Base-by-base conservation (phyloP, 1,140 invertebrate species). In the Drosophila baimaii region DNA sequence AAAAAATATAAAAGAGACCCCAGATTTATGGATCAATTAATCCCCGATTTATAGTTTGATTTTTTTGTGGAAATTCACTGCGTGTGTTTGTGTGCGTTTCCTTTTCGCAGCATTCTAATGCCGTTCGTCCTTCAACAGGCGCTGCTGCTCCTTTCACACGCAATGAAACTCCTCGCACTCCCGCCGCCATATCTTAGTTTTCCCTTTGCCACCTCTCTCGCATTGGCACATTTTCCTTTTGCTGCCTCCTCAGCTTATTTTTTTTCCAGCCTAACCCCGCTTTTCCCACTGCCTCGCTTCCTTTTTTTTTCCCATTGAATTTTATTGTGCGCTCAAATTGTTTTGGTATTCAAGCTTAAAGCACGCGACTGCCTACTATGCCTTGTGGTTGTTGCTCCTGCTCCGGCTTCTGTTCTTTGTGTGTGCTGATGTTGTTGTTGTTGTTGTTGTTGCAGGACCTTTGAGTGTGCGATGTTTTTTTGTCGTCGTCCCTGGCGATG, bases 331-430 rank as follows among this genome's bases (percentile, higher is more conserved):
- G 72, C 85, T 89, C 65, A 90, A 89, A 89, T 89, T 89, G 84
- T 89, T 89, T 89, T 89, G 77, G 85, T 89, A 89, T 89, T 89
- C 84, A 83, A 76, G 84, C 84, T 89, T 89, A 81, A 89, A 89
- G 84, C 84, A 90, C 84, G 84, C 84, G 77, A 89, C 76, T 83
- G 76, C 76, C 51, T 54, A 57, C 43, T 46, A 47, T 55, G 37
- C 44, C 61, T 52, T 71, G 57, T 65, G 51, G 58, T 65, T 44
- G 51, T 43, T 49, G 46, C 75, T 59, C 43, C 31, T 54, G 23
- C 62, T 57, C n/a, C 55, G 12, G 15, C 63, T 25, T 13, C 33
- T 5, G 37, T 15, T 44, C 21, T 23, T 39, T 21, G 17, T 23
- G 41, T 65, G n/a, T 13, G 23, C n/a, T 27, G 9, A 25, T 47